A percentile compares a stretch with the other conserved stretches of the same genome.
phyloP scores from a whole-genome alignment of 1,140 invertebrate species.

The Aleiodes sp. region DNA sequence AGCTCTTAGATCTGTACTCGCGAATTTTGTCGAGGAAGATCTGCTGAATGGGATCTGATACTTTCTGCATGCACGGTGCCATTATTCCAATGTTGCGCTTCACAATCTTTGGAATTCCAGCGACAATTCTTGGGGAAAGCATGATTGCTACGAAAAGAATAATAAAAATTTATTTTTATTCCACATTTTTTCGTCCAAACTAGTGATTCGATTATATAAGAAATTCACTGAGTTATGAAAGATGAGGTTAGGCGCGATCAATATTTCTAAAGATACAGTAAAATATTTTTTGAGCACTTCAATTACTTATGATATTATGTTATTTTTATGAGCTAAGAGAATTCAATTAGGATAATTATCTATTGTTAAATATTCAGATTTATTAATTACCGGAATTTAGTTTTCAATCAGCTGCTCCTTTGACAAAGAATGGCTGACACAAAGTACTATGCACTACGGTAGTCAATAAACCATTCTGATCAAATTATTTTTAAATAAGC shows the following conservation, averaged over 20 bases:
- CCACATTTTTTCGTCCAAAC: neutral
- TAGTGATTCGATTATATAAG: constrained; percentile 15
- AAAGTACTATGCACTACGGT: constrained; percentile 26
- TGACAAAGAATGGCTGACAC: neutral
- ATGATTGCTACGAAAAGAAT: constrained; percentile 48
- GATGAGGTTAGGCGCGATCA: neutral
- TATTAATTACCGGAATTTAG: neutral
- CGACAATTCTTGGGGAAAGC: constrained; percentile 45
- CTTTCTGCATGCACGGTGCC: constrained; percentile 77
- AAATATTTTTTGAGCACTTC: neutral
- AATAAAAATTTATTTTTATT: neutral
- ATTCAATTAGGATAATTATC: neutral
- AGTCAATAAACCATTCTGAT: constrained; percentile 45
- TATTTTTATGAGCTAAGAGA: neutral
- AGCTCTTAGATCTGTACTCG: constrained; percentile 84
- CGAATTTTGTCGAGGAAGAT: constrained; percentile 92
- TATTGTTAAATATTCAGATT: too few species aligned
- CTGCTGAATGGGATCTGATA: constrained; percentile 90
- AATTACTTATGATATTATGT: neutral
- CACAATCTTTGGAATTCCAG: constrained; percentile 47
- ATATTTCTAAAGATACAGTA: neutral
- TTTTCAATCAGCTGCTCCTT: neutral
- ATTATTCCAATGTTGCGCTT: constrained; percentile 74
- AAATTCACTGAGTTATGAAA: neutral
- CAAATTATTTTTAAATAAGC: neutral